Conservation (phyloP, 2,113 vertebrate genomes). For the Ictidomys tridecemlineatus region DNA sequence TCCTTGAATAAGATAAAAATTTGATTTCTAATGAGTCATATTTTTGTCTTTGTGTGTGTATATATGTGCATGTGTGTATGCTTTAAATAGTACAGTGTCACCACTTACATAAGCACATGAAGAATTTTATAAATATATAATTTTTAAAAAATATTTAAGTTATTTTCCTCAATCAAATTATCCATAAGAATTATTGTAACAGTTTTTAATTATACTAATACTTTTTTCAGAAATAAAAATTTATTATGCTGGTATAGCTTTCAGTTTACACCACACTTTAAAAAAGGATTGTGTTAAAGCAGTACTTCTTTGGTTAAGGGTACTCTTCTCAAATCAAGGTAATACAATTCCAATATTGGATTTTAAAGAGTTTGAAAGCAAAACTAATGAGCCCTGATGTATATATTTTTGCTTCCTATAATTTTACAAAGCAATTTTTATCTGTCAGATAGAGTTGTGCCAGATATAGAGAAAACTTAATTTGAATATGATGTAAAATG, state of each 20-base stretch:
- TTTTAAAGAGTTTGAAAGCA: slow-evolving; percentile 77
- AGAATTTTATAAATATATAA: not conserved
- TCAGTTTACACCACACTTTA: slow-evolving; percentile 68
- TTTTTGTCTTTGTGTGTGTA: not conserved
- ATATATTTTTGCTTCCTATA: slow-evolving; percentile 51
- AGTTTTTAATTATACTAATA: not conserved
- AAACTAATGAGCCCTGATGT: slow-evolving; percentile 72
- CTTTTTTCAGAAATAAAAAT: slow-evolving; percentile 68
- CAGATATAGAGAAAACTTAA: slow-evolving; percentile 6
- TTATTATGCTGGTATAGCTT: slow-evolving; percentile 40
- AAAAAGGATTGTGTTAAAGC: slow-evolving; percentile 76
- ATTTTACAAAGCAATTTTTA: slow-evolving; percentile 77
- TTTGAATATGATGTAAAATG: slow-evolving; percentile 71
- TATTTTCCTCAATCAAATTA: not conserved
- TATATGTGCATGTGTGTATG: not conserved
- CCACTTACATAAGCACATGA: not conserved
- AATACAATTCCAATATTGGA: slow-evolving; percentile 73
- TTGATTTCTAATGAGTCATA: not conserved
- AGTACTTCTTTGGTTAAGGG: slow-evolving; percentile 78
- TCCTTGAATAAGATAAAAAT: not conserved
- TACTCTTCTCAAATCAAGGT: slow-evolving; percentile 51
- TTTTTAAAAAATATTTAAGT: slow-evolving; percentile 18
- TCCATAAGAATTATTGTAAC: not conserved
- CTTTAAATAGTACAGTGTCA: not conserved
- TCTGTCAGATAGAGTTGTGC: not conserved